Percentiles rank a stretch among this genome's conserved stretches.
Evolutionary conservation across 2,888 invertebrate species (phyloP).

Genomic region (Heteromyza rotundicornis): DNA sequence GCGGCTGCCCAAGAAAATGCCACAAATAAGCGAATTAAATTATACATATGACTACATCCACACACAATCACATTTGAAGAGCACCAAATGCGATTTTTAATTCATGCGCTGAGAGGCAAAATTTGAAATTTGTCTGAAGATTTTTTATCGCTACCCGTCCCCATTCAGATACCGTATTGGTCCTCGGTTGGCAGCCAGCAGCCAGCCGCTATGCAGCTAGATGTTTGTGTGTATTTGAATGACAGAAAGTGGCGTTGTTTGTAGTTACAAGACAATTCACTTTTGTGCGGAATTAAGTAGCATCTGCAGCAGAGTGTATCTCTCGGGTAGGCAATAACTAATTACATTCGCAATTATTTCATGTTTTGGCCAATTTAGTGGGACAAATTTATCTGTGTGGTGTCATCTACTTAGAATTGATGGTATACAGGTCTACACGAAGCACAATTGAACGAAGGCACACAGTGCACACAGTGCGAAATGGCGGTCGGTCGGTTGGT

Average conservation of each 20-base stretch:
- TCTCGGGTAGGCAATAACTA: constrained; percentile 61
- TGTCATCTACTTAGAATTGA: constrained; percentile 64
- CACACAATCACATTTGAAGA: constrained; percentile 4
- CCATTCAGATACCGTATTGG: constrained; percentile 39
- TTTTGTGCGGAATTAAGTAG: constrained; percentile 59
- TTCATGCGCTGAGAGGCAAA: constrained; percentile 48
- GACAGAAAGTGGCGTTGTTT: constrained; percentile 29
- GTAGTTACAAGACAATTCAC: constrained; percentile 59
- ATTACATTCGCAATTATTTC: constrained; percentile 65
- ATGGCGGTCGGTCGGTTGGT: background rate
- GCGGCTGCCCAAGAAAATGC: constrained; percentile 20
- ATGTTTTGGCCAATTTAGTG: constrained; percentile 64
- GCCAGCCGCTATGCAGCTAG: background rate
- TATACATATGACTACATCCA: constrained; percentile 3
- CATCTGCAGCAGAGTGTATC: constrained; percentile 44
- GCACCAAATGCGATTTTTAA: constrained; percentile 54
- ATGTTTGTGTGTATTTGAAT: constrained; percentile 32
- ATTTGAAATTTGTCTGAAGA: constrained; percentile 58
- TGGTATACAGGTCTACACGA: constrained; percentile 30
- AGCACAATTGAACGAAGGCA: background rate
- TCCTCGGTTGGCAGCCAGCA: constrained; percentile 32
- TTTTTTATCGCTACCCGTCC: constrained; percentile 53
- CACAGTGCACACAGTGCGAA: background rate
- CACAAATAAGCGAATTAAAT: constrained; percentile 20
- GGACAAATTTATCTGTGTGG: constrained; percentile 63